phyloP scores from a whole-genome alignment of 2,888 invertebrate species.

The Meloe dianella region DNA sequence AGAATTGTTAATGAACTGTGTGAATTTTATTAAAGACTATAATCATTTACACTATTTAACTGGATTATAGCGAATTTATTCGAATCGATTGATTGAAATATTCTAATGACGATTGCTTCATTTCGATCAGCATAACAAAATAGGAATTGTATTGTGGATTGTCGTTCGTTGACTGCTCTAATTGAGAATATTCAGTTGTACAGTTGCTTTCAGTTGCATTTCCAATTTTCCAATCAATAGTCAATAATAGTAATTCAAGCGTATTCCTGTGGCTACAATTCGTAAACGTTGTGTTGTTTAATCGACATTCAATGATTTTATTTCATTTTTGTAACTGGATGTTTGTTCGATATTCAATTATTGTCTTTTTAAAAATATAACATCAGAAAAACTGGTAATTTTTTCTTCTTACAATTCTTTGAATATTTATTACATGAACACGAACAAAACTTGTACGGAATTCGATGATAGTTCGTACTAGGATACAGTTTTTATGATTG shows the following conservation, averaged over 20 bases:
- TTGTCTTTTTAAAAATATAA: conserved; percentile 45
- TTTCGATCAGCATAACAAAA: background rate
- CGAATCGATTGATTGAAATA: background rate
- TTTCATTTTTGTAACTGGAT: background rate
- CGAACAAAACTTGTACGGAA: conserved; percentile 16
- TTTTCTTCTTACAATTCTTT: conserved; percentile 33
- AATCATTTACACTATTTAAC: background rate
- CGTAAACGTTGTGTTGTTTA: background rate
- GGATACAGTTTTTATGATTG: conserved; percentile 22
- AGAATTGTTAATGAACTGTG: background rate
- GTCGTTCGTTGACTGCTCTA: background rate
- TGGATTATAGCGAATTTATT: background rate
- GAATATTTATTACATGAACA: conserved; percentile 39
- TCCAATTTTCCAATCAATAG: conserved; percentile 14
- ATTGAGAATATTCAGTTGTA: background rate
- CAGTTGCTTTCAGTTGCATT: conserved; percentile 3
- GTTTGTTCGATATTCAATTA: conserved; percentile 37
- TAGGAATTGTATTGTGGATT: conserved; percentile 5
- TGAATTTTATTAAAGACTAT: background rate
- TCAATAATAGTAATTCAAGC: conserved; percentile 13
- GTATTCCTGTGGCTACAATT: background rate
- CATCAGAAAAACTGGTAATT: conserved; percentile 49
- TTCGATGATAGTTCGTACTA: conserved; percentile 18
- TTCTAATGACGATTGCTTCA: background rate
- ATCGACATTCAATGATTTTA: background rate